Conservation (phyloP, 53 echinoderm and acorn worm genomes). For the Paelopatides confundens region DNA sequence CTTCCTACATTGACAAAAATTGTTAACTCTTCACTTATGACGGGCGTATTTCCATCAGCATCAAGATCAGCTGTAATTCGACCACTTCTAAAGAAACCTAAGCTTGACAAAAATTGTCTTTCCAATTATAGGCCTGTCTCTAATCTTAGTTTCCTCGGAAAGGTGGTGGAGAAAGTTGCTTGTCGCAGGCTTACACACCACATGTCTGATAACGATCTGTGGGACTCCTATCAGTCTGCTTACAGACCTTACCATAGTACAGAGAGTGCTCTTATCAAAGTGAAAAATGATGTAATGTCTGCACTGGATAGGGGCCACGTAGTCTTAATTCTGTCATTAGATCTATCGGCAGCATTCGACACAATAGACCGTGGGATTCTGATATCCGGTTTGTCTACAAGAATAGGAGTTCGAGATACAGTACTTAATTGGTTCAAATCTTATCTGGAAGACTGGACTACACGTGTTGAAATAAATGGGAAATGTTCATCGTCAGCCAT, state of each 20-base stretch:
- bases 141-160: conserved; percentile 5
- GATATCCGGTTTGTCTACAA: no score
- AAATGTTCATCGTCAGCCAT: no score
- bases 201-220: conserved; percentile 12
- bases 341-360: neutral
- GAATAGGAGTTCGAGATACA: neutral
- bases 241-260: conserved; percentile 35
- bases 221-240: conserved; percentile 37
- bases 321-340: conserved; percentile 33
- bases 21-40: no score
- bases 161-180: conserved; percentile 44
- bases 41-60: no score
- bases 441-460: neutral
- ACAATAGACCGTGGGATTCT: no score
- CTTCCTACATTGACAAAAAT: neutral
- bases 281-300: conserved; percentile 29
- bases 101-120: conserved; percentile 25
- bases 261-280: conserved; percentile 49
- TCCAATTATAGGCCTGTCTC: conserved; percentile 48
- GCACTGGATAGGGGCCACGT: conserved; percentile 13
- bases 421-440: neutral
- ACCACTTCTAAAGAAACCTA: conserved; percentile 34
- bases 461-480: neutral
- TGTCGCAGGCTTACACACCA: neutral
- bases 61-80: neutral